Evolutionary conservation across 2,113 vertebrate species (phyloP).

Genomic region (Bubo bubo): DNA sequence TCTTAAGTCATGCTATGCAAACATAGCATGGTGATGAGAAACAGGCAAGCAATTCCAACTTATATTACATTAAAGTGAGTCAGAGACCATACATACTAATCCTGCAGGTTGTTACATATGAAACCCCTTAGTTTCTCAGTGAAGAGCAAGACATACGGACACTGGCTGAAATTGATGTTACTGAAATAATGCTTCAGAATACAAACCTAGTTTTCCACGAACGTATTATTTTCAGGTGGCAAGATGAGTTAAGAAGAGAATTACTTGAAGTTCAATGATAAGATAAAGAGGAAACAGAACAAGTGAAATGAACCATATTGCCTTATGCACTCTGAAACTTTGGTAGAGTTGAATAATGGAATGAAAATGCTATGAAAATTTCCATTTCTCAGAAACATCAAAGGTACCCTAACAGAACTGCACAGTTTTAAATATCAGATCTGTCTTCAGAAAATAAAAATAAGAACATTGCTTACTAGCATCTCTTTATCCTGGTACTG

Average conservation of each 20-base stretch:
- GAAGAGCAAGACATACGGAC: not conserved
- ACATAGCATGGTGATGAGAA: not conserved
- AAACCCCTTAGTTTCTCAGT: not conserved
- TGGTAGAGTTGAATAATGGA: not conserved
- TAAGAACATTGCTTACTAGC: not conserved
- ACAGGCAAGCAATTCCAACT: not conserved
- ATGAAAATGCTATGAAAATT: not conserved
- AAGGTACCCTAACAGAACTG: not conserved
- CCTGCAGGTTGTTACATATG: not conserved
- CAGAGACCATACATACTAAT: not conserved
- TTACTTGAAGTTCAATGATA: not conserved
- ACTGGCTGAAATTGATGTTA: not conserved
- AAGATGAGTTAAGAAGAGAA: not conserved
- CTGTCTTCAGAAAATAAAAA: not conserved
- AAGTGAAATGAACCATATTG: not conserved
- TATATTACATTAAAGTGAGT: not conserved
- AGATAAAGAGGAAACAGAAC: not conserved
- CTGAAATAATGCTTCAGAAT: not conserved
- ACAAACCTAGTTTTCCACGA: not conserved
- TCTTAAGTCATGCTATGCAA: not conserved
- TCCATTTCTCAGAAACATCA: not conserved
- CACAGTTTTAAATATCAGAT: not conserved
- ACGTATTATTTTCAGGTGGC: not conserved
- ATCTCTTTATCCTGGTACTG: not conserved
- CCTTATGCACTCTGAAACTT: not conserved